These are phyloP conservation scores for Hyaena hyaena DNA, from an alignment of 2,113 vertebrate species.

Conservation along the genomic window DNA sequence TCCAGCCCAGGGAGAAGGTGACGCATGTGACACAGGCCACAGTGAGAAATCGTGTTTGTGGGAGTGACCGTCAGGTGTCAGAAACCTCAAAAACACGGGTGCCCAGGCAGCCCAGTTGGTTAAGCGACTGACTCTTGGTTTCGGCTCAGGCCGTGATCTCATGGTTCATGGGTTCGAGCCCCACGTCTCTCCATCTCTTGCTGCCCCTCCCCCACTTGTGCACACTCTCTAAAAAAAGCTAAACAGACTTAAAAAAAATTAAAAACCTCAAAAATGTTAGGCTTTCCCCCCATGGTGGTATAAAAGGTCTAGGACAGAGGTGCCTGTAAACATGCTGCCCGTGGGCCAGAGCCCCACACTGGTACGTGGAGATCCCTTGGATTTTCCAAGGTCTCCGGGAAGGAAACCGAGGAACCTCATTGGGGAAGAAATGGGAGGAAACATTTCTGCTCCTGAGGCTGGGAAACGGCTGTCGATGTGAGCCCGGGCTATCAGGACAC, in stretches of 20 bases:
- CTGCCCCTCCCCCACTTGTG: no score
- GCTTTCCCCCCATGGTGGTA: rapidly evolving
- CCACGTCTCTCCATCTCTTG: no score
- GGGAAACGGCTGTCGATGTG: rapidly evolving
- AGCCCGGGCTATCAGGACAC: background rate
- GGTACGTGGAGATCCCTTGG: no score
- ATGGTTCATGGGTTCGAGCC: no score
- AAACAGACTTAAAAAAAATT: no score
- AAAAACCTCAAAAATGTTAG: background rate
- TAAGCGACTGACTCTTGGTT: no score
- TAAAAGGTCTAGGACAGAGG: background rate
- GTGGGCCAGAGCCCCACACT: rapidly evolving
- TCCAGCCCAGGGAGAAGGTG: background rate
- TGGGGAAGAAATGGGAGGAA: no score
- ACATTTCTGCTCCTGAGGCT: background rate
- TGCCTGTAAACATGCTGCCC: rapidly evolving
- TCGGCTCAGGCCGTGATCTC: no score
- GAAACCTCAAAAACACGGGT: background rate
- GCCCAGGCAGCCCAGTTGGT: no score
- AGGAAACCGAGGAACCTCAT: no score
- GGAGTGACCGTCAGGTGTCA: background rate
- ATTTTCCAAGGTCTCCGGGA: background rate
- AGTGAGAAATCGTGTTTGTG: rapidly evolving
- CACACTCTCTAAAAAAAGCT: no score
- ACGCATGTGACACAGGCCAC: rapidly evolving